These are phyloP conservation scores for Zoanthus solanderi DNA, from an alignment of 92 coral and sea anemone species.

Conservation along the genomic window DNA sequence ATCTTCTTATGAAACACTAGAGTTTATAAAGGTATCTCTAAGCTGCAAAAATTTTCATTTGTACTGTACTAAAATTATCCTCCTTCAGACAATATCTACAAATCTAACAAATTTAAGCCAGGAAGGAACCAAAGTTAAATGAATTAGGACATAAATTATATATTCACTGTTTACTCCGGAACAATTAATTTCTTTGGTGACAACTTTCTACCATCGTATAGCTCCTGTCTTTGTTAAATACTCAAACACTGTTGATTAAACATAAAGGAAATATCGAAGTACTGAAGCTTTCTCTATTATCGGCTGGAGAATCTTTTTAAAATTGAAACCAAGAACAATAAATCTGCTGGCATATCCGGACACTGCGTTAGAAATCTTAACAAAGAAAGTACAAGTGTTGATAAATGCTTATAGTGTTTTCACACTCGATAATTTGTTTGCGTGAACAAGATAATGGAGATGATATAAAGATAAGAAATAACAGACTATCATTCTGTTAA, in stretches of 20 bases:
- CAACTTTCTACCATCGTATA: background rate
- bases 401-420: conserved; percentile 36
- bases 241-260: conserved; percentile 18
- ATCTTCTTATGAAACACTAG: background rate
- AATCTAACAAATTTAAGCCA: background rate
- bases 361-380: background rate
- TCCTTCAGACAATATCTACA: background rate
- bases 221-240: background rate
- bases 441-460: conserved; percentile 64
- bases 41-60: background rate
- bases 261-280: background rate
- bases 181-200: conserved; percentile 29
- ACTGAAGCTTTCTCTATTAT: background rate
- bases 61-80: background rate
- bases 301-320: background rate
- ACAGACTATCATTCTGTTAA: conserved; percentile 28
- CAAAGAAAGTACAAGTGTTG: background rate
- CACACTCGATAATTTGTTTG: conserved; percentile 63
- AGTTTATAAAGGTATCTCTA: background rate
- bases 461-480: conserved; percentile 24
- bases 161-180: conserved; percentile 41
- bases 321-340: background rate
- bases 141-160: background rate
- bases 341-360: background rate
- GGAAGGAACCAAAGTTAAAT: conserved; percentile 25